Evolutionary conservation across 2,888 invertebrate genomes (phyloP), one percentile per base, ranked within the genome.

Genomic region (Synergus japonicus): DNA sequence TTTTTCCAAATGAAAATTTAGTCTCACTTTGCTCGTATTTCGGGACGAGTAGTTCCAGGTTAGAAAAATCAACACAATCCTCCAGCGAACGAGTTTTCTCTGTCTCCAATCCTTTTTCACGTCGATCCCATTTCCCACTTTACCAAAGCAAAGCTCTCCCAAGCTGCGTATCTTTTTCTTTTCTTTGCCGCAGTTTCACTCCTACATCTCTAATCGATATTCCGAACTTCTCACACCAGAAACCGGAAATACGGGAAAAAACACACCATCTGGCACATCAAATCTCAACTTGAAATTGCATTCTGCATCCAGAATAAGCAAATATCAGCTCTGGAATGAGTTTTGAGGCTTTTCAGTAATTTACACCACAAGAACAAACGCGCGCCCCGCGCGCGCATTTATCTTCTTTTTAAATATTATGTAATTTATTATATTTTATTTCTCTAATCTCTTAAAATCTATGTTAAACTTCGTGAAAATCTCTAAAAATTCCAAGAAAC

Each of bases 41-140:
- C 43, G 65, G 41, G n/a, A 43, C 43, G 65, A 66, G 65, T 66
- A 43, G 44, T 67, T 67, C 46, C 18, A 67, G n/a, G 22, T 67
- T 44, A 44, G 67, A 46, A 67, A 67, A 67, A 67, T 67, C 67
- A 67, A 67, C 67, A 67, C 22, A 22, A 18, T 67, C 22, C 67
- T 41, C 67, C 13, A 67, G 44, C 18, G 10, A 67, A 8, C n/a
- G 67, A 67, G 44, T 10, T 67, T 67, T 46, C 22, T 13, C 46
- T 43, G 41, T 66, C 65, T 43, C 41, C 43, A 66, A 66, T 66
- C 65, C 65, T 43, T 66, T 66, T 43, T n/a, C n/a, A 15, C 43
- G n/a, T 46, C 22, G 13, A 67, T 67, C 44, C 46, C 46, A 67
- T 46, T 67, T 22, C 44, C 44, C 12, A 67, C 44, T 67, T 67